Evolutionary conservation across 2,797 vertebrate genomes (phyloP), one percentile per base, ranked within the genome.

Genomic region (Neostethus bicornis): DNA sequence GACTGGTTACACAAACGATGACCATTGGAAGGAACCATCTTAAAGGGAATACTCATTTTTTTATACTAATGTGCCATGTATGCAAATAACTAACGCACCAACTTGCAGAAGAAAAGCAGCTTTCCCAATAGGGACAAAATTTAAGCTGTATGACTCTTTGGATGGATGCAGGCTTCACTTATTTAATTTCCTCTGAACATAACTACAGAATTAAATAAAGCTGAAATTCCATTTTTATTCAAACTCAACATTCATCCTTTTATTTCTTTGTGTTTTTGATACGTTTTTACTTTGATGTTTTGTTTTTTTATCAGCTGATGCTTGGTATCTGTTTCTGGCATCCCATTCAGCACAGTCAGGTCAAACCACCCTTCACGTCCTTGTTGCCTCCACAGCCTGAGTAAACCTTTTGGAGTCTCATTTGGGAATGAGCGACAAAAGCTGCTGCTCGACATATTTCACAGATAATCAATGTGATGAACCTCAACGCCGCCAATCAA

Each of bases 391-490:
- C 7, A 5, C 28, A 10, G 31, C 63, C 55, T 21, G 28, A 37
- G 24, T 52, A 11, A 66, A 51, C 29, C 28, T 64, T 67, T 54
- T 13, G 20, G 34, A 29, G 56, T 19, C 73, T 80, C 46, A 48
- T 83, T 80, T 49, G 37, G 21, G 39, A 29, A 23, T 67, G 75
- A 80, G 17, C 54, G 69, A 79, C 75, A 53, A 73, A 73, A 77
- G 44, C 34, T 29, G 52, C 50, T 61, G 34, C 61, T 56, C 20
- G 11, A 42, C 61, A 43, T 14, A 51, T 65, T 73, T 73, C 66
- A 52, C 29, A 9, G 73, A 73, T 82, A 82, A 87, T 87, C 73
- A 70, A 80, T 78, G 66, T 44, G 62, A 84, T 79, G 66, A 20
- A 65, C 52, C 46, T 4, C 13, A 69, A 81, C 83, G 81, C 67